Evolutionary conservation across 2,888 invertebrate species (phyloP), one percentile per base, ranked within the genome.

Genomic region (Maniola hyperantus): DNA sequence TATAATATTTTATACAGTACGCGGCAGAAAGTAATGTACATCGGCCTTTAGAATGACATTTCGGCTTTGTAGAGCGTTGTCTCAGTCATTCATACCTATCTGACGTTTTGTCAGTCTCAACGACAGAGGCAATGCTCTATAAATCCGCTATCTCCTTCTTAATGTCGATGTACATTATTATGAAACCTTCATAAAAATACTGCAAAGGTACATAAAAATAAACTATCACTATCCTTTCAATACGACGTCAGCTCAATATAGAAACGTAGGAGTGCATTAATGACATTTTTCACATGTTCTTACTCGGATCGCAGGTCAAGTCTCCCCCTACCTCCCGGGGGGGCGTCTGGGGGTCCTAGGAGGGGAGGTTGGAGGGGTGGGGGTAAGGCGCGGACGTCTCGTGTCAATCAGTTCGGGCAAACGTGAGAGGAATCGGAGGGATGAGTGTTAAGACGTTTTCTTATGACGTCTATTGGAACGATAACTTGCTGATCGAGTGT

Each of bases 271-370:
- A 87, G 85, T 91, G 89, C 90, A 91, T 90, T 89, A 90, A 89
- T 90, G 90, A 88, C 90, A 91, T 90, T 91, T 90, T 89, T 90
- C 91, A 87, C 90, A 88, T 90, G 88, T 87, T 83, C 89, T 85
- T 81, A 79, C 81, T 76, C 76, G 79, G 82, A 81, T 84, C 85
- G 80, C 85, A 84, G 89, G 90, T 91, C 89, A 88, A 87, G 83
- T 80, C 77, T 70, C 70, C 67, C 72, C 74, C 73, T 58, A 61
- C 68, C 71, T 74, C 77, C 70, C 67, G 66, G 74, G 72, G 75
- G 75, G 65, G 64, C 66, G 71, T 70, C 72, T 74, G 74, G 72
- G 73, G 68, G 76, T 71, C 73, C 4, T 1, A 4, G 26, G 26
- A 4, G 26, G 69, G 36, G 48, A 61, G 66, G 66, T 67, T 68